Conservation (phyloP, 2,888 invertebrate genomes). For the Eupithecia inturbata region DNA sequence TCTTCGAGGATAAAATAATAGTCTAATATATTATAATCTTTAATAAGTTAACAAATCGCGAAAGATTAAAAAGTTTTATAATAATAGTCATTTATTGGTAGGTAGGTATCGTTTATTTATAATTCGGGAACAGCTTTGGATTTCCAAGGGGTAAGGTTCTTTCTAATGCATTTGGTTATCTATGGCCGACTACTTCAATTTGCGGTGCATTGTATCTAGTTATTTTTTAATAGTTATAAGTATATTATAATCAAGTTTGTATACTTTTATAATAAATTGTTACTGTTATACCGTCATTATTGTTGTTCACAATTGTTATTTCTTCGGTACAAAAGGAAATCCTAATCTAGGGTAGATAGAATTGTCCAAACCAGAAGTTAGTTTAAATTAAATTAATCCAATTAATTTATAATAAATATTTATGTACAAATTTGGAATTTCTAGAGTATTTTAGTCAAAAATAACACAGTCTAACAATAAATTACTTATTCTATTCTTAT, state of each 20-base stretch:
- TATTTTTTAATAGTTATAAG: not conserved
- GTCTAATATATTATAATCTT: too few species aligned
- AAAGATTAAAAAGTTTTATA: too few species aligned
- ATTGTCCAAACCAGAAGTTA: slow-evolving; percentile 17
- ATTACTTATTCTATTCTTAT: slow-evolving; percentile 14
- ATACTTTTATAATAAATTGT: slow-evolving; percentile 58
- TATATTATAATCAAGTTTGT: slow-evolving; percentile 42
- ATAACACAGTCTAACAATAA: slow-evolving; percentile 25
- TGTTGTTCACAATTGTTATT: slow-evolving; percentile 61
- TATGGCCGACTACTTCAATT: slow-evolving; percentile 52
- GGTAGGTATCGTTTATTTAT: slow-evolving; percentile 29
- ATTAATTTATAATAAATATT: slow-evolving; percentile 1
- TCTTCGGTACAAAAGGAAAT: slow-evolving; percentile 40
- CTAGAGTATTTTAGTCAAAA: slow-evolving; percentile 14
- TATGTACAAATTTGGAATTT: slow-evolving; percentile 3
- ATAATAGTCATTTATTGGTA: slow-evolving; percentile 22
- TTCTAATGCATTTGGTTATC: slow-evolving; percentile 31
- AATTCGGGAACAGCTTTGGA: slow-evolving; percentile 28
- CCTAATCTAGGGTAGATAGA: slow-evolving; percentile 1
- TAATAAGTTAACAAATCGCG: too few species aligned
- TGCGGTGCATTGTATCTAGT: slow-evolving; percentile 57
- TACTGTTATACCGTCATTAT: slow-evolving; percentile 58
- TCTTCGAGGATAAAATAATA: not conserved
- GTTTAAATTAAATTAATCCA: not conserved
- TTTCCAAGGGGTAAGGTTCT: slow-evolving; percentile 18